phyloP scores from a whole-genome alignment of 2,113 vertebrate species.

The Tichodroma muraria region DNA sequence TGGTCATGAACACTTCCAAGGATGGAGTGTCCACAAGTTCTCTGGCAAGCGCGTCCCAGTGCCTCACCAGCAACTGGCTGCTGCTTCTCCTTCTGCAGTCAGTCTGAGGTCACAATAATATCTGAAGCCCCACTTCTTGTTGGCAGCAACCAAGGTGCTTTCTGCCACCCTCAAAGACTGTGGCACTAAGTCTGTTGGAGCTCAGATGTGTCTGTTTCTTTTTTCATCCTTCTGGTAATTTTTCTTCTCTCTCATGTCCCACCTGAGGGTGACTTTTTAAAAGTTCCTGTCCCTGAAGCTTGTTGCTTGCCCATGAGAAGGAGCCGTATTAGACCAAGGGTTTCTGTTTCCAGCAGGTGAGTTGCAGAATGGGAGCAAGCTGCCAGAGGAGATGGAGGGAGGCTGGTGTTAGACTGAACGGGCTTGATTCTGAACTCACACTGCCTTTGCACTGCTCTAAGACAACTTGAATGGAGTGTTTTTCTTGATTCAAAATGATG shows the following conservation, averaged over 20 bases:
- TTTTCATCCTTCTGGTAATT: not conserved
- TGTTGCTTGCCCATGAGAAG: not conserved
- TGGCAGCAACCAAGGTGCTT: not conserved
- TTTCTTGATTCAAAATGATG: not conserved
- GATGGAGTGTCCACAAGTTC: not conserved
- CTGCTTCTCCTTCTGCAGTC: not conserved
- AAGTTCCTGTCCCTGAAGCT: not conserved
- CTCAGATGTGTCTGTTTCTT: not conserved
- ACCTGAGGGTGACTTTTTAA: not conserved
- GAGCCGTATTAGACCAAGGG: not conserved
- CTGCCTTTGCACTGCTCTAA: not conserved
- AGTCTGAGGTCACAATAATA: not conserved
- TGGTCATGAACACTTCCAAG: not conserved
- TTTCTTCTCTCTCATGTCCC: not conserved
- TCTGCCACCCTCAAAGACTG: not conserved
- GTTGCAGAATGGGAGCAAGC: not conserved
- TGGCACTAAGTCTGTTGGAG: not conserved
- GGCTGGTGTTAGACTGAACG: not conserved
- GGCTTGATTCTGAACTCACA: not conserved
- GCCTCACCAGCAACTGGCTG: not conserved
- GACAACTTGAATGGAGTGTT: not conserved
- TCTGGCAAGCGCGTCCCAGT: not conserved
- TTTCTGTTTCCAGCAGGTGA: not conserved
- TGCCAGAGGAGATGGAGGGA: not conserved
- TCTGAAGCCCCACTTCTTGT: not conserved